Base-by-base conservation (phyloP, 2,888 invertebrate genomes). In the Drosophila robusta region DNA sequence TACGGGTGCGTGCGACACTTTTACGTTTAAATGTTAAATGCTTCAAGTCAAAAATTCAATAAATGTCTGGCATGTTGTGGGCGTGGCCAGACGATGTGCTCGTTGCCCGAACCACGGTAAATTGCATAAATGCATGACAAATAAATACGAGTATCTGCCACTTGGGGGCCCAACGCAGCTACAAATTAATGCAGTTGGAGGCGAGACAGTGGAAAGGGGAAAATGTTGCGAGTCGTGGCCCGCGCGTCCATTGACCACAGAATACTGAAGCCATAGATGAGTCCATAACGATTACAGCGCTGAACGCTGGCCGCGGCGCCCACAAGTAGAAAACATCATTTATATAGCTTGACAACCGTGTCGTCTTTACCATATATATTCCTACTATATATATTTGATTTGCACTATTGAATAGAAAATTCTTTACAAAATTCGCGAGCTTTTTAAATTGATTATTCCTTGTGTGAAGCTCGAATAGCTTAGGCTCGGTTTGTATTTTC, bases 41-140 rank as follows among this genome's bases (percentile, higher is more conserved):
- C 88, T 85, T 75, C 70, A 81, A 82, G 87, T 85, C 87, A 82
- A 73, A 87, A 82, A 87, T 85, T 87, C 85, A 87, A 82, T 82
- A 82, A 85, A 87, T 77, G 74, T 70, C 54, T 57, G 70, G 70
- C 58, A 70, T 75, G 76, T 65, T 63, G 63, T 57, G 54, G 78
- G 75, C 74, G 75, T 78, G 58, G 75, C 55, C 70, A 73, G 69
- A 54, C 78, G 32, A 55, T 58, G 68, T 36, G 46, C 46, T 36
- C 34, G 11, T 38, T 22, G 22, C n/a, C 22, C 16, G 14, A 16
- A 54, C 52, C 36, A 58, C 64, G 69, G 77, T 60, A 67, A 78
- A 79, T 79, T 79, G 80, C 76, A 79, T 80, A 83, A 83, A 83
- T 79, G 79, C 67, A 83, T 83, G 83, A 80, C 79, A 83, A 83